Conservation (phyloP, 1,140 invertebrate species). For the Saccostrea cuccullata region DNA sequence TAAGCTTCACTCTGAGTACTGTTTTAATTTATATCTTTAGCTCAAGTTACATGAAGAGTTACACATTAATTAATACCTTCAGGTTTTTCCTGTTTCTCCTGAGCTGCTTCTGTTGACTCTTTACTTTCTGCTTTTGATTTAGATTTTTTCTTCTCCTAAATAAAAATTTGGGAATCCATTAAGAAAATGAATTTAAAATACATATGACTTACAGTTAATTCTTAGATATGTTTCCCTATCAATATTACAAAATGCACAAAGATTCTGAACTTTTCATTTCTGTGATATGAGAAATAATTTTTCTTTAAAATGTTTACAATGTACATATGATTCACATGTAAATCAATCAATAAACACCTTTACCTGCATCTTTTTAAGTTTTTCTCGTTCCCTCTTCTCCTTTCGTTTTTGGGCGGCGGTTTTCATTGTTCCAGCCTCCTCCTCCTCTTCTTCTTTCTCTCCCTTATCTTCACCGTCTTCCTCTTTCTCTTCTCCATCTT, state of each 20-base stretch:
- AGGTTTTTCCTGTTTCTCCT: slow-evolving; percentile 9
- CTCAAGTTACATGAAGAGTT: neutral
- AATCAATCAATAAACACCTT: neutral
- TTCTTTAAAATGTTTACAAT: no score
- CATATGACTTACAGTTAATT: no score
- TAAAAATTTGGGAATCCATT: neutral
- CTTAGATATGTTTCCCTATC: no score
- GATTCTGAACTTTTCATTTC: no score
- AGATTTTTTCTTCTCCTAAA: slow-evolving; percentile 46
- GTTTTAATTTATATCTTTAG: no score
- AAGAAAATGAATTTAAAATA: no score
- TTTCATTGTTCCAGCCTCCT: slow-evolving; percentile 82
- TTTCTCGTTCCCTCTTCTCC: slow-evolving; percentile 71
- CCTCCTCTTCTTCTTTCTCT: slow-evolving; percentile 79
- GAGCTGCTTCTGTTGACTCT: neutral
- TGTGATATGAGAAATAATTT: no score
- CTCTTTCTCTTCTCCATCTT: slow-evolving; percentile 52
- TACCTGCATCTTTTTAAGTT: slow-evolving; percentile 73
- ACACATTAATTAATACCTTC: neutral
- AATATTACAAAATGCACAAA: no score
- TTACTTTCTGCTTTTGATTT: slow-evolving; percentile 43
- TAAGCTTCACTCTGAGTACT: no score
- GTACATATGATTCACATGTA: no score
- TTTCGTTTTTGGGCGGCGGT: slow-evolving; percentile 75
- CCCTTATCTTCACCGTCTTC: slow-evolving; percentile 68